Conservation (phyloP, 2,797 vertebrate species). For the Acestrorhynchus altus region DNA sequence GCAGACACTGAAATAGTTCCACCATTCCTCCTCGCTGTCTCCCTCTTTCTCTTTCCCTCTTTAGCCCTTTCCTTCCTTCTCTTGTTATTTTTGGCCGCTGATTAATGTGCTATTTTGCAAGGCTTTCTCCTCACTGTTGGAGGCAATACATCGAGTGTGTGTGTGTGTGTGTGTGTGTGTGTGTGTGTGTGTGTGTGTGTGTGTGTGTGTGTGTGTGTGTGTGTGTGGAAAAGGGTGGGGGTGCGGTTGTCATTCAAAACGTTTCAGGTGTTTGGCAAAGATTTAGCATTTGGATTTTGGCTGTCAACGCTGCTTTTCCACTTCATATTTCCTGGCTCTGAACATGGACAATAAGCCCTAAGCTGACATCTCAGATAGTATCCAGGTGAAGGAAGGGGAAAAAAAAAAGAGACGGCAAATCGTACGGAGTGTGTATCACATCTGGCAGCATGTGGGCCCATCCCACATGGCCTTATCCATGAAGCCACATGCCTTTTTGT, state of each 20-base stretch:
- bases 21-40: not conserved
- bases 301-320: constrained; percentile 21
- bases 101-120: constrained; percentile 20
- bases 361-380: constrained; percentile 29
- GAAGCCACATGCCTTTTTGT: constrained; percentile 6
- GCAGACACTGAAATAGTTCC: not conserved
- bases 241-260: not conserved
- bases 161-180: too few species aligned
- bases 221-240: too few species aligned
- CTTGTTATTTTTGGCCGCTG: constrained; percentile 5
- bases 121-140: not conserved
- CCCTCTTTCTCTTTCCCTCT: not conserved
- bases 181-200: too few species aligned
- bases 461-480: not conserved
- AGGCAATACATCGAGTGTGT: not conserved
- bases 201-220: too few species aligned
- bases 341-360: not conserved
- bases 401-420: not conserved
- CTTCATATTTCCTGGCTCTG: constrained; percentile 31
- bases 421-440: not conserved
- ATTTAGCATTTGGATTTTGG: constrained; percentile 9
- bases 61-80: not conserved
- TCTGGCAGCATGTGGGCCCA: not conserved
- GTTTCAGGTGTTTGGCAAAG: constrained; percentile 23
- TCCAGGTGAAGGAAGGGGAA: not conserved